Evolutionary conservation across 2,888 invertebrate species (phyloP).

Genomic region (Smittia aterrima): DNA sequence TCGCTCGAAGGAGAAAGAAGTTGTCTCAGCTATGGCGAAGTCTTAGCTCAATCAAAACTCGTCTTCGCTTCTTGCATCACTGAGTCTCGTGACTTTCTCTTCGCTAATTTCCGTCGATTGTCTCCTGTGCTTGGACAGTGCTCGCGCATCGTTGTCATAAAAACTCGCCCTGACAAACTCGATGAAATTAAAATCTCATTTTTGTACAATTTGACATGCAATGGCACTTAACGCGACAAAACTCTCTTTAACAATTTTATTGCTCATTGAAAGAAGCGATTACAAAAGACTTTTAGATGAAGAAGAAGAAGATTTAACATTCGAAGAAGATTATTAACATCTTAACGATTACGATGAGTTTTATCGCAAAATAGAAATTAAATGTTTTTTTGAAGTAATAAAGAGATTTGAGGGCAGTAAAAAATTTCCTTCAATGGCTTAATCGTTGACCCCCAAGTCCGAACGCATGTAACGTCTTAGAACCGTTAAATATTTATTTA

Average conservation of each 20-base stretch:
- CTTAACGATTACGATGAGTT: conserved; percentile 4
- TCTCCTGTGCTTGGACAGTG: neutral
- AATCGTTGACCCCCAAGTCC: neutral
- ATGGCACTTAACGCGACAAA: conserved; percentile 37
- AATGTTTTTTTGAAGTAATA: neutral
- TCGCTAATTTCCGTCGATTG: conserved; percentile 13
- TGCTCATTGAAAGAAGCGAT: neutral
- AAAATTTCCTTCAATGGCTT: neutral
- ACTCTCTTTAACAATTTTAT: conserved; percentile 16
- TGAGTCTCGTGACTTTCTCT: neutral
- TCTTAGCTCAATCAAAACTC: neutral
- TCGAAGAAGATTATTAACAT: conserved; percentile 28
- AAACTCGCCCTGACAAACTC: neutral
- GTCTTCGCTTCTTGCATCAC: neutral
- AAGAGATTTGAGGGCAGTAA: neutral
- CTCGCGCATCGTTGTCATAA: conserved; percentile 2
- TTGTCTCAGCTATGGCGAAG: neutral
- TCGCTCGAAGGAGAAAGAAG: neutral
- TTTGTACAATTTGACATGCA: conserved; percentile 28
- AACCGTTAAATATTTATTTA: conserved; percentile 3
- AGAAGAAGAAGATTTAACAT: neutral
- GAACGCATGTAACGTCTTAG: neutral
- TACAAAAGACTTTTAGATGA: neutral
- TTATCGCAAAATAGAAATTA: conserved; percentile 9
- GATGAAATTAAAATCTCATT: conserved; percentile 14